Evolutionary conservation across 1,140 invertebrate species (phyloP).

Genomic region (Drosophila littoralis): DNA sequence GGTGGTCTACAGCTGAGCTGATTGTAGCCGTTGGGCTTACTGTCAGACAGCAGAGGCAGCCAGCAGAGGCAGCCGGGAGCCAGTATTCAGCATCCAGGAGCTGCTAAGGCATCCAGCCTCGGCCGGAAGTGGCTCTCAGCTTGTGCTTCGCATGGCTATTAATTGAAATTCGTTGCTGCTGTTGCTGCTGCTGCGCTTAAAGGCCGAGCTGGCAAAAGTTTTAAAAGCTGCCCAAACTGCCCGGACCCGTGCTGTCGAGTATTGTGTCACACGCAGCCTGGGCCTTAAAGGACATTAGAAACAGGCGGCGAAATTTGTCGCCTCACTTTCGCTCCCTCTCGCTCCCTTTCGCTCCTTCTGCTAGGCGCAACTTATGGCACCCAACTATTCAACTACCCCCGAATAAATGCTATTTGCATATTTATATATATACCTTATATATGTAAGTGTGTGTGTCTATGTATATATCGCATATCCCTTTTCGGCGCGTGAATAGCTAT

Average conservation of each 20-base stretch:
- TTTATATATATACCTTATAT: conserved; percentile 56
- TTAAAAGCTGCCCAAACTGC: conserved; percentile 58
- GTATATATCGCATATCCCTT: conserved; percentile 66
- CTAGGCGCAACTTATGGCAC: conserved; percentile 41
- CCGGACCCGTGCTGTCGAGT: conserved; percentile 32
- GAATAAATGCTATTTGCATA: conserved; percentile 68
- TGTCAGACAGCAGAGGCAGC: conserved; percentile 52
- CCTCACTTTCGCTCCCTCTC: conserved; percentile 16
- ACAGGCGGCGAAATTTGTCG: conserved; percentile 73
- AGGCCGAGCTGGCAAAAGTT: conserved; percentile 56
- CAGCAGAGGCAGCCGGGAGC: conserved; percentile 18
- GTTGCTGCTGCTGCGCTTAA: conserved; percentile 35
- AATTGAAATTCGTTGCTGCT: conserved; percentile 76
- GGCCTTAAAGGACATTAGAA: conserved; percentile 75
- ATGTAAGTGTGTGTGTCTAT: not conserved
- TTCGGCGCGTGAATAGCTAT: conserved; percentile 70
- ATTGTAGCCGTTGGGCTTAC: conserved; percentile 78
- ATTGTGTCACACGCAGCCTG: conserved; percentile 51
- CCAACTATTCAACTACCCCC: conserved; percentile 42
- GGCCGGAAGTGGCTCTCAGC: conserved; percentile 61
- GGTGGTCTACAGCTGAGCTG: conserved; percentile 79
- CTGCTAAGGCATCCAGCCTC: not conserved
- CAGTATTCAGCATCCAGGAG: conserved; percentile 16
- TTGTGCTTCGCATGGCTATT: conserved; percentile 61
- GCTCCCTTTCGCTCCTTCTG: not conserved